Percentiles rank a stretch among this genome's conserved stretches.
Conservation (phyloP, 2,888 invertebrate genomes). For the Emmelina monodactyla region DNA sequence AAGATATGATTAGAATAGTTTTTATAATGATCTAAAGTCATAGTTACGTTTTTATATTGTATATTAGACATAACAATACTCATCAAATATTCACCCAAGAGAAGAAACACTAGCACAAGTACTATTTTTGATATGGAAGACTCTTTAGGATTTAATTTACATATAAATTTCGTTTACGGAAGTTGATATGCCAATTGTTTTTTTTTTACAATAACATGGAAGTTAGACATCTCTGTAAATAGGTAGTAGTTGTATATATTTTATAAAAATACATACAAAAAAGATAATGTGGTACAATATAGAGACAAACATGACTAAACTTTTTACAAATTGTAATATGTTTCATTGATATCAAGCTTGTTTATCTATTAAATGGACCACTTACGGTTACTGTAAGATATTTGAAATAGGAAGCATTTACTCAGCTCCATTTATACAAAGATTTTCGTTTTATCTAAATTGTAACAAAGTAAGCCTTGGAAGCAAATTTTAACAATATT, state of each 20-base stretch:
- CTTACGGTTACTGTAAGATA: conserved; percentile 27
- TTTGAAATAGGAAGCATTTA: conserved; percentile 14
- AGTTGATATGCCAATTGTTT: conserved; percentile 65
- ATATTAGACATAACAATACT: no score
- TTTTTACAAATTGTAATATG: conserved; percentile 45
- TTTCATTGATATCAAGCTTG: conserved; percentile 49
- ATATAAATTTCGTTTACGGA: conserved; percentile 49
- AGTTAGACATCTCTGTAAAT: conserved; percentile 51
- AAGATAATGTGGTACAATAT: conserved; percentile 40
- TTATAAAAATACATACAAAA: conserved; percentile 65
- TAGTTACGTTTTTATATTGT: no score
- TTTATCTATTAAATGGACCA: conserved; percentile 32
- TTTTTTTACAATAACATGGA: conserved; percentile 50
- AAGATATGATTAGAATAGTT: no score
- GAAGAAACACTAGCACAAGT: conserved; percentile 45
- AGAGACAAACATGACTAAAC: conserved; percentile 37
- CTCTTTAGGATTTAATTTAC: conserved; percentile 34
- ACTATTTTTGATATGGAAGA: conserved; percentile 67
- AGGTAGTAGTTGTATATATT: conserved; percentile 54
- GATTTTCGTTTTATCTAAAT: no score
- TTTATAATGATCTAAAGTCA: no score
- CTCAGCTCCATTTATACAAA: no score
- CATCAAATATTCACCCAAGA: conserved; percentile 36
- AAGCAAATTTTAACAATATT: conserved; percentile 57
- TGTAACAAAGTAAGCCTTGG: conserved; percentile 52